Percentiles rank a stretch among this genome's conserved stretches.
These are phyloP conservation scores for Brevimyrus niger DNA, from an alignment of 2,113 vertebrate genomes.

Conservation along the genomic window DNA sequence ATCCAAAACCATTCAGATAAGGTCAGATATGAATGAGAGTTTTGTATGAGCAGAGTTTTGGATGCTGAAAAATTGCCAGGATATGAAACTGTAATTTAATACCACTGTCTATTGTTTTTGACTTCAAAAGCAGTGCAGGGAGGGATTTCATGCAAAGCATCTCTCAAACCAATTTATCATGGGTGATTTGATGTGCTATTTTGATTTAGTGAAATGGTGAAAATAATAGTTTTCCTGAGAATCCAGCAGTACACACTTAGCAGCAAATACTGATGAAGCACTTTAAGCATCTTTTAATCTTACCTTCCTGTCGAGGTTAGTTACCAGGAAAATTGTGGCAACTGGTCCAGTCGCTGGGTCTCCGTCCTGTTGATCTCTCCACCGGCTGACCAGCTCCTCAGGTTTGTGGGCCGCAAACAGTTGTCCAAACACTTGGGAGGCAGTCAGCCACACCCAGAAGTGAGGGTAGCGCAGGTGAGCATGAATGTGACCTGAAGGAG, in stretches of 20 bases:
- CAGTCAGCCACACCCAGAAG: slow-evolving; percentile 91
- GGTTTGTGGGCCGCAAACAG: slow-evolving; percentile 79
- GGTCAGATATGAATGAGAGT: background rate
- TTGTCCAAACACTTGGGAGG: slow-evolving; percentile 86
- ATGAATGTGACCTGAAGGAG: slow-evolving; percentile 69
- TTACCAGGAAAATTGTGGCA: slow-evolving; percentile 62
- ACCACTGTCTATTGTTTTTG: background rate
- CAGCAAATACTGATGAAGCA: background rate
- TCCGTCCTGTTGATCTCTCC: slow-evolving; percentile 46
- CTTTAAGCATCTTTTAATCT: background rate
- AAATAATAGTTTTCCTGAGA: background rate
- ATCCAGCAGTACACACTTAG: background rate
- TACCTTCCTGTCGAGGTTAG: slow-evolving; percentile 76
- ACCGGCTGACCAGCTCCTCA: slow-evolving; percentile 70
- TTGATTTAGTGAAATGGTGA: background rate
- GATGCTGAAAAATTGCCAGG: background rate
- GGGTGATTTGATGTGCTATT: background rate
- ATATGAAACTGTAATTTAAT: background rate
- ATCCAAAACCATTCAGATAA: background rate
- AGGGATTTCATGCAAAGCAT: background rate
- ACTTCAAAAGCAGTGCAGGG: background rate
- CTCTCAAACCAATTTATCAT: background rate
- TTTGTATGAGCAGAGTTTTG: background rate
- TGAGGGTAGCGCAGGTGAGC: slow-evolving; percentile 84
- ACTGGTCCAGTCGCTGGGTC: slow-evolving; percentile 29